Conservation (phyloP, 30 jellyfish, hydroid and myxozoan genomes). For the Turritopsis dohrnii region DNA sequence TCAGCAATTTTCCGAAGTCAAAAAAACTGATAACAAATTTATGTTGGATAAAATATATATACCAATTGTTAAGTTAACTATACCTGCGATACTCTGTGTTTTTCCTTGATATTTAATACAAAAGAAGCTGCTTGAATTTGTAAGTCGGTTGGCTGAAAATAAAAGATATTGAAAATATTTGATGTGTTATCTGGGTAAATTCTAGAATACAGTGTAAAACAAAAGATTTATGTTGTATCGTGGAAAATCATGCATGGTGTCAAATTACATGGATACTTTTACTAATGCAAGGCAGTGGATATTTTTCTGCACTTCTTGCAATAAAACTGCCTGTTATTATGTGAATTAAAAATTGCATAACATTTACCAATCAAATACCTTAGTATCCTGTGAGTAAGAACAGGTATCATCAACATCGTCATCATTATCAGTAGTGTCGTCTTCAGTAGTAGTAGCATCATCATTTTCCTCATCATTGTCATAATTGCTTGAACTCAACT, state of each 20-base stretch:
- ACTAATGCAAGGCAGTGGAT: too few relatives aligned
- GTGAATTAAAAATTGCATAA: neutral
- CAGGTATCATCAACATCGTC: neutral
- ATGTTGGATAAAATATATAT: neutral
- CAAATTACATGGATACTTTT: too few relatives aligned
- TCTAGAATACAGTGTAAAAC: neutral
- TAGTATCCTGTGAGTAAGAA: too few relatives aligned
- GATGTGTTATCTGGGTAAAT: neutral
- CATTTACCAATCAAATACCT: too few relatives aligned
- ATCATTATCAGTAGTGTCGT: neutral
- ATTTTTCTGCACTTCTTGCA: too few relatives aligned
- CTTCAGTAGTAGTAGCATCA: neutral
- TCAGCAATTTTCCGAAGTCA: too few relatives aligned
- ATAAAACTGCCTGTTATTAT: too few relatives aligned
- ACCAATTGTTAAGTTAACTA: neutral
- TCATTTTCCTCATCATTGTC: neutral
- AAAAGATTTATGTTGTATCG: too few relatives aligned
- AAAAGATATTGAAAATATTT: neutral
- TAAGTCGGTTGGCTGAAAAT: neutral
- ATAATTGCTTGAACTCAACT: neutral
- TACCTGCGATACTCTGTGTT: neutral
- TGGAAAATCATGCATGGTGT: too few relatives aligned
- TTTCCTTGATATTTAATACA: neutral
- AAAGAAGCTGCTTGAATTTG: neutral
- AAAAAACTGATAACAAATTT: too few relatives aligned